A percentile compares a stretch with the other conserved stretches of the same genome.
These are phyloP conservation scores for Oasisia sp. DNA, from an alignment of 2,888 invertebrate genomes.

Conservation along the genomic window DNA sequence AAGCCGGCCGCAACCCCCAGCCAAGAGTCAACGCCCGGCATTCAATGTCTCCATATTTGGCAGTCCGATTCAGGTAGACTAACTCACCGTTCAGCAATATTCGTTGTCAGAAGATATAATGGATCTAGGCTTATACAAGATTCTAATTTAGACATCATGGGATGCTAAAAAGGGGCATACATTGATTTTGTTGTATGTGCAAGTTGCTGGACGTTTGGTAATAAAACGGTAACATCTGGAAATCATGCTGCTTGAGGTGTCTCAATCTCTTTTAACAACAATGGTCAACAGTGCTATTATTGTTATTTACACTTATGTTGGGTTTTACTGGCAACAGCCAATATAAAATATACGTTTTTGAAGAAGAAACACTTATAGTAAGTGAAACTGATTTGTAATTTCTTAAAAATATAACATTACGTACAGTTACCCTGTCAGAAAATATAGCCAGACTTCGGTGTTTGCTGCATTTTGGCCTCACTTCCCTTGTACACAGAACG, in stretches of 20 bases:
- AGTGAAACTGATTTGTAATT: too few relatives aligned
- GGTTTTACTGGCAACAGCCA: too few relatives aligned
- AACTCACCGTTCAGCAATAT: background rate
- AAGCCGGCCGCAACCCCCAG: slow-evolving; percentile 32
- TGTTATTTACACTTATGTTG: too few relatives aligned
- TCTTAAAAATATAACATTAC: too few relatives aligned
- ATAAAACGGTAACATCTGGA: background rate
- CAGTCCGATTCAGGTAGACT: slow-evolving; percentile 48
- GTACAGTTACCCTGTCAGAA: too few relatives aligned
- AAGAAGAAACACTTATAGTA: too few relatives aligned
- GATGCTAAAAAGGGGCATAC: background rate
- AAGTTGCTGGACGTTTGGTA: background rate
- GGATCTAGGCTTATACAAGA: background rate
- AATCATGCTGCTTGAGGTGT: background rate
- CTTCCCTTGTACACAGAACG: too few relatives aligned
- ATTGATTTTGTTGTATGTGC: background rate
- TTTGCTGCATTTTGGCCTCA: too few relatives aligned
- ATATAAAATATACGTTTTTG: too few relatives aligned
- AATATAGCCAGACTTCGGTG: too few relatives aligned
- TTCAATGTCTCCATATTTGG: slow-evolving; percentile 50
- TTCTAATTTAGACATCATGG: background rate
- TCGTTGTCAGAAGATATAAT: background rate
- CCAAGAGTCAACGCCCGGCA: slow-evolving; percentile 31
- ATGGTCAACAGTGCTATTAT: too few relatives aligned
- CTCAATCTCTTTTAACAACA: too few relatives aligned